Percentiles rank a stretch among this genome's conserved stretches.
These are phyloP conservation scores for Pantelozetes paolii DNA, from an alignment of 2,888 invertebrate species.

Conservation along the genomic window DNA sequence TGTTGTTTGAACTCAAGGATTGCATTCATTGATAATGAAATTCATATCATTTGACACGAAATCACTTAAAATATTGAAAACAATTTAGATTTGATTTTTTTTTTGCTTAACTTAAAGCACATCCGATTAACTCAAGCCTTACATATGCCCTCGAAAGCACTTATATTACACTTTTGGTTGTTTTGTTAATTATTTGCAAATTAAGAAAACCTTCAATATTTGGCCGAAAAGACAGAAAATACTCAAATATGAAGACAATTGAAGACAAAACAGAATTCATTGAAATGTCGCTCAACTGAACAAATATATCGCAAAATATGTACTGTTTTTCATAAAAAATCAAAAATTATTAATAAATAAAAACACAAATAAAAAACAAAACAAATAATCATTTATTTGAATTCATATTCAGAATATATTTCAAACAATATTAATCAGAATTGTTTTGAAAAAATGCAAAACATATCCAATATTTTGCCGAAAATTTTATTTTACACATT, in stretches of 20 bases:
- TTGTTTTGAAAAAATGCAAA: too few relatives aligned
- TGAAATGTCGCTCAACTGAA: conserved; percentile 1
- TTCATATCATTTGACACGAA: too few relatives aligned
- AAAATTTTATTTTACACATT: too few relatives aligned
- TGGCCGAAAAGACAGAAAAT: neutral
- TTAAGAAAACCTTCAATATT: neutral
- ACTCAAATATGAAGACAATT: neutral
- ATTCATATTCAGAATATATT: too few relatives aligned
- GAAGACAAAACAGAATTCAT: neutral
- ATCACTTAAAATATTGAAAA: too few relatives aligned
- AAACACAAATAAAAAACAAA: neutral
- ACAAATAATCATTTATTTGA: too few relatives aligned
- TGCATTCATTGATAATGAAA: too few relatives aligned
- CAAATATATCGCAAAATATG: neutral
- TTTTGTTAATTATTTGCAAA: conserved; percentile 9
- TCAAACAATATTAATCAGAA: too few relatives aligned
- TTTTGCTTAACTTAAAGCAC: neutral
- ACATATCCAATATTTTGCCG: too few relatives aligned
- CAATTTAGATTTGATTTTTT: too few relatives aligned
- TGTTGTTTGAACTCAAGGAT: too few relatives aligned
- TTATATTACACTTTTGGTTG: neutral
- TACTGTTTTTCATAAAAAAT: too few relatives aligned
- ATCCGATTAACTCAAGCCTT: neutral
- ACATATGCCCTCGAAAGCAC: neutral
- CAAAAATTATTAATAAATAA: neutral